Evolutionary conservation across 2,888 invertebrate species (phyloP).

Genomic region (Labia minor): DNA sequence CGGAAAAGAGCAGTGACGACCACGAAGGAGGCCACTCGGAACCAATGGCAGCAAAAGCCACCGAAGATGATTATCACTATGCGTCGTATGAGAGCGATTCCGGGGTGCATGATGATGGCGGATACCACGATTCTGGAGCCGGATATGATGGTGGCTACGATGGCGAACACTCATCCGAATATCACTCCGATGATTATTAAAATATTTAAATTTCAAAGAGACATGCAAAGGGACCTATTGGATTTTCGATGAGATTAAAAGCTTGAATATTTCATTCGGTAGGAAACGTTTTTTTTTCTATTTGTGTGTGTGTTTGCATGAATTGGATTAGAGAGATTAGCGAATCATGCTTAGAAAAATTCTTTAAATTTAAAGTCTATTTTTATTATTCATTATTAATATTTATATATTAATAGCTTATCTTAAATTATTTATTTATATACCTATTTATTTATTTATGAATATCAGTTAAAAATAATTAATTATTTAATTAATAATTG

Average conservation of each 20-base stretch:
- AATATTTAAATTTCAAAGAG: background rate
- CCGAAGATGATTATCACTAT: slow-evolving; percentile 34
- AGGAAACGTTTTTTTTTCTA: background rate
- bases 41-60: background rate
- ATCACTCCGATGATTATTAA: background rate
- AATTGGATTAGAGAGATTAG: background rate
- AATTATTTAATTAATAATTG: too few species aligned
- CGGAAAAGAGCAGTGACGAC: slow-evolving; percentile 32
- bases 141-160: slow-evolving; percentile 33
- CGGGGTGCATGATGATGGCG: slow-evolving; percentile 29
- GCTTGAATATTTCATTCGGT: background rate
- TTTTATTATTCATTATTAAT: too few species aligned
- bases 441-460: too few species aligned
- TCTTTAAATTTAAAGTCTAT: background rate
- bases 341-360: background rate
- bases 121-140: slow-evolving; percentile 33
- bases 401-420: too few species aligned
- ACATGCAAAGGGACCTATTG: background rate
- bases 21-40: slow-evolving; percentile 14
- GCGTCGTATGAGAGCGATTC: slow-evolving; percentile 45
- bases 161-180: slow-evolving; percentile 26
- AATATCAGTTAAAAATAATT: too few species aligned
- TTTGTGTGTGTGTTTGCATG: background rate
- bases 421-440: too few species aligned
- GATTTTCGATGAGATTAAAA: background rate